Conservation (phyloP, 2,113 vertebrate species). For the Rhabdornis inornatus region DNA sequence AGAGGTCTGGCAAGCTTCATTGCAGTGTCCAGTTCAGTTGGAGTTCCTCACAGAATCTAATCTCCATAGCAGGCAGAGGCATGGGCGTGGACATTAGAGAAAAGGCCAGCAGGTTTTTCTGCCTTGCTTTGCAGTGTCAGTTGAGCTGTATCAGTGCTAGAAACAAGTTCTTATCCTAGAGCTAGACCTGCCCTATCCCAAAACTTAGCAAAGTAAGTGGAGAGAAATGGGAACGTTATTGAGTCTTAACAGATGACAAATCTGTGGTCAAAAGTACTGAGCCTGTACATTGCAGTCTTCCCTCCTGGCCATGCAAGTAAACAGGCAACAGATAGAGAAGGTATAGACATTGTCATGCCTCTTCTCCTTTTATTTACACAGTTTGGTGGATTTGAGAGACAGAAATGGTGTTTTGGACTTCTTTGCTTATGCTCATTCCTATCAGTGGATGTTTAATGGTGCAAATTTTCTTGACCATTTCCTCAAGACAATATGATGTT, state of each 20-base stretch:
- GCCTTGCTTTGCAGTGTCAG: neutral
- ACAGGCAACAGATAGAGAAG: neutral
- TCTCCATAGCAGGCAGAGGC: neutral
- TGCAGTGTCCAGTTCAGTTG: neutral
- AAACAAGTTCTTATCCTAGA: neutral
- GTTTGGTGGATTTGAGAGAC: neutral
- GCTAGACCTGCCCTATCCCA: neutral
- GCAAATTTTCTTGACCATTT: neutral
- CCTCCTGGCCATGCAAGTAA: neutral
- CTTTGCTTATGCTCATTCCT: neutral
- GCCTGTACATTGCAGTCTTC: neutral
- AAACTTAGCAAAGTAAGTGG: neutral
- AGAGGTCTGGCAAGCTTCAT: neutral
- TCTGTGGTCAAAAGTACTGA: neutral
- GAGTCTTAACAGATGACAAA: neutral
- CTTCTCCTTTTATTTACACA: neutral
- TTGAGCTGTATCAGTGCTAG: neutral
- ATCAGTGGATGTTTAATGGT: neutral
- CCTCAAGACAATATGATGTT: neutral
- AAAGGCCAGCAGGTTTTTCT: neutral
- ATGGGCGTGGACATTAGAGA: neutral
- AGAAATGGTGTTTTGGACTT: neutral
- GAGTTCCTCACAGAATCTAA: neutral
- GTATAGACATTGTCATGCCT: neutral
- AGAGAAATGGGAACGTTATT: neutral